Conservation (phyloP, 2,113 vertebrate genomes). For the Neotoma lepida region DNA sequence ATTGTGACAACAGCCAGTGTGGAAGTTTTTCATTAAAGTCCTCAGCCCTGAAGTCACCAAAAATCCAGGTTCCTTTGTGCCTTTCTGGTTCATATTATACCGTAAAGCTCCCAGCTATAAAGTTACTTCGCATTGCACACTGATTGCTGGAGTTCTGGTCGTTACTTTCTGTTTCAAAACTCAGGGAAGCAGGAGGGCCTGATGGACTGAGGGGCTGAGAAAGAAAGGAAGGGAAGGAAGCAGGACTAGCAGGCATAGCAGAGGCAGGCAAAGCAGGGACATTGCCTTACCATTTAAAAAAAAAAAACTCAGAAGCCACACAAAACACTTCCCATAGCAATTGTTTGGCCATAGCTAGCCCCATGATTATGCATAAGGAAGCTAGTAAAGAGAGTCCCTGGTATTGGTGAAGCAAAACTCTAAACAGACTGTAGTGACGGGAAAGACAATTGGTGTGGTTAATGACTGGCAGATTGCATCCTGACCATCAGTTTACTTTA, state of each 20-base stretch:
- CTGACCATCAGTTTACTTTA: constrained; percentile 2
- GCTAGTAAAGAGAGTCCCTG: constrained; percentile 4
- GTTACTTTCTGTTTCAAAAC: background rate
- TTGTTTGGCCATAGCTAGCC: constrained; percentile 7
- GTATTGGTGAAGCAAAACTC: background rate
- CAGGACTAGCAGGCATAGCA: background rate
- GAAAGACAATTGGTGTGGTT: background rate
- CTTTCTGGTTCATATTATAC: background rate
- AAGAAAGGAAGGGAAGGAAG: background rate
- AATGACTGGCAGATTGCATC: background rate
- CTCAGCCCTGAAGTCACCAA: background rate
- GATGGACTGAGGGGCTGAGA: background rate
- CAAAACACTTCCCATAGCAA: background rate
- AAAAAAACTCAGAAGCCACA: constrained; percentile 1
- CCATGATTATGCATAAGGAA: background rate
- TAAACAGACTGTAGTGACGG: constrained; percentile 24
- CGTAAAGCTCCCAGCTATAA: background rate
- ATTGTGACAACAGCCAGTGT: background rate
- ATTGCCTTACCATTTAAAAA: background rate
- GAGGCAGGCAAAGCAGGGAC: background rate
- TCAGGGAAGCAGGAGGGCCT: background rate
- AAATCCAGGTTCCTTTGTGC: background rate
- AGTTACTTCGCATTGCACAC: background rate
- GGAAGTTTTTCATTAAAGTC: constrained; percentile 32
- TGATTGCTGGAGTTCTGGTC: background rate